phyloP scores from a whole-genome alignment of 2,797 vertebrate genomes.

The Prionace glauca region DNA sequence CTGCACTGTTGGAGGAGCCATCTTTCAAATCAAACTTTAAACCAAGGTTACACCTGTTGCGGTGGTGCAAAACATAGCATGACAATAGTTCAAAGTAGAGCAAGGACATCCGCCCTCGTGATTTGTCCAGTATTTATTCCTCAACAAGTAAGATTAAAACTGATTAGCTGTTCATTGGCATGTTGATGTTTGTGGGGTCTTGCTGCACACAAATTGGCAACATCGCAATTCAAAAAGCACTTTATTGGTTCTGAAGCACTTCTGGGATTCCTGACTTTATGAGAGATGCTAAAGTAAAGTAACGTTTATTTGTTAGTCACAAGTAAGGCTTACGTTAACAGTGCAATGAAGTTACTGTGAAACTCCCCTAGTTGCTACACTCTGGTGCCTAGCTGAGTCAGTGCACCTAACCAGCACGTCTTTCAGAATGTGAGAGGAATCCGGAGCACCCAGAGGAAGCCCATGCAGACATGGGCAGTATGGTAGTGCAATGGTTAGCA shows the following conservation, averaged over 20 bases:
- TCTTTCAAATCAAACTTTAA: background rate
- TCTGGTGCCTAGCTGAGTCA: too few species aligned
- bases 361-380: too few species aligned
- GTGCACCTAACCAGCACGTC: too few species aligned
- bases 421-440: too few species aligned
- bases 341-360: too few species aligned
- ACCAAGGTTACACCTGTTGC: background rate
- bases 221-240: background rate
- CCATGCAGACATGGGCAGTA: too few species aligned
- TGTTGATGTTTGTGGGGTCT: background rate
- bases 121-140: background rate
- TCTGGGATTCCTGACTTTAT: background rate
- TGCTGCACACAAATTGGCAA: background rate
- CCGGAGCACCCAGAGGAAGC: too few species aligned
- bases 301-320: too few species aligned
- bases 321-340: too few species aligned
- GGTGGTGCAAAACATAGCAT: background rate
- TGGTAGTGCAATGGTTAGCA: too few species aligned
- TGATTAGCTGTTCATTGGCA: background rate
- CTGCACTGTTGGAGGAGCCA: background rate
- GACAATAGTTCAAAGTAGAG: background rate
- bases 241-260: background rate
- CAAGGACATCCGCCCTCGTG: background rate
- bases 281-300: background rate
- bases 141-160: background rate